Evolutionary conservation across 1,140 invertebrate genomes (phyloP).

Genomic region (Drosophila azteca): DNA sequence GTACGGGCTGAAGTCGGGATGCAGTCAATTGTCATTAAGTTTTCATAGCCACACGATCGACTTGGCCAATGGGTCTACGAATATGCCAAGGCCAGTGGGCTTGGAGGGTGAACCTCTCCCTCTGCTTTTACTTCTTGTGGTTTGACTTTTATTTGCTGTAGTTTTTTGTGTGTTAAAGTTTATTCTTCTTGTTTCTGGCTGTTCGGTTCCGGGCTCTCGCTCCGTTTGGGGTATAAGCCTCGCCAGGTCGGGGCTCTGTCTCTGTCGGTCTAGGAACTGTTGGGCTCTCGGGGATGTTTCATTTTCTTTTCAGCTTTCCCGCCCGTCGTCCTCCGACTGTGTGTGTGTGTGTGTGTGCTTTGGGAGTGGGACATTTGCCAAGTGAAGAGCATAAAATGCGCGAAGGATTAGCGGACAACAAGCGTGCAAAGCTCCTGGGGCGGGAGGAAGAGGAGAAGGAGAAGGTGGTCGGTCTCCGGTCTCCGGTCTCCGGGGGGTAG

Average conservation of each 20-base stretch:
- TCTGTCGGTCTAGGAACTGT: constrained; percentile 38
- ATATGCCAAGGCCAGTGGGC: too few species aligned
- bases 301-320: constrained; percentile 7
- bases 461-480: constrained; percentile 2
- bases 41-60: too few species aligned
- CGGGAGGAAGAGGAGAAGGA: background rate
- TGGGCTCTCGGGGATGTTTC: constrained; percentile 45
- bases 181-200: constrained; percentile 30
- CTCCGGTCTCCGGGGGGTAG: background rate
- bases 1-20: too few species aligned
- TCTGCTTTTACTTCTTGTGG: background rate
- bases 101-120: background rate
- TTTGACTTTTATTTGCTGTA: constrained; percentile 5
- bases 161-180: constrained; percentile 15
- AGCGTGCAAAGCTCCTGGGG: constrained; percentile 34
- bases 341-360: constrained; percentile 3
- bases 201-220: constrained; percentile 31
- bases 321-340: background rate
- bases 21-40: too few species aligned
- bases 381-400: constrained; percentile 71
- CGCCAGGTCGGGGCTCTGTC: too few species aligned
- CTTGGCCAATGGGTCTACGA: too few species aligned
- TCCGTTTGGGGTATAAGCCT: too few species aligned
- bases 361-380: constrained; percentile 56
- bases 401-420: constrained; percentile 75